Conservation (phyloP, 2,113 vertebrate species). For the Rhineura floridana region DNA sequence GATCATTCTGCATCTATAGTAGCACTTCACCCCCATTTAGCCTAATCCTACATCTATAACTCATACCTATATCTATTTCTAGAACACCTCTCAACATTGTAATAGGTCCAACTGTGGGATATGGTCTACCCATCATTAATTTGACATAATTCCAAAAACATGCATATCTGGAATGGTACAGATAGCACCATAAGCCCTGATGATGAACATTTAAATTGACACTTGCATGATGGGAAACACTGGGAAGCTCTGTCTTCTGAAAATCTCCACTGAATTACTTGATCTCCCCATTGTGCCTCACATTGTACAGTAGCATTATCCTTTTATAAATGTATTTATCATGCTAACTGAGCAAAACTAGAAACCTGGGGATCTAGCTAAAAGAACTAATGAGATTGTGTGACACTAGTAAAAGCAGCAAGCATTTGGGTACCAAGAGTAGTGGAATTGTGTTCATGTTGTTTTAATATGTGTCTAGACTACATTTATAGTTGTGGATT, state of each 20-base stretch:
- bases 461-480: constrained; percentile 38
- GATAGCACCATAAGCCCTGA: not conserved
- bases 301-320: constrained; percentile 1
- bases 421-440: not conserved
- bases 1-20: not conserved
- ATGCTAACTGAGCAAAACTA: not conserved
- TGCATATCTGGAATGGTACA: not conserved
- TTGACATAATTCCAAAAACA: not conserved
- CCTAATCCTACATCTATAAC: too few relatives aligned
- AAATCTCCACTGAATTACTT: not conserved
- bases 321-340: constrained; percentile 12
- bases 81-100: too few relatives aligned
- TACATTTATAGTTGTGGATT: constrained; percentile 39
- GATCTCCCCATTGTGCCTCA: not conserved
- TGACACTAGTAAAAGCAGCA: constrained; percentile 17
- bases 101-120: not conserved
- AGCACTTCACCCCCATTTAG: not conserved
- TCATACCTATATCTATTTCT: too few relatives aligned
- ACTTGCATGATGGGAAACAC: not conserved
- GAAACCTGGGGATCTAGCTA: not conserved
- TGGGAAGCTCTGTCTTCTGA: not conserved
- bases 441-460: constrained; percentile 8
- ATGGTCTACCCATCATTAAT: not conserved
- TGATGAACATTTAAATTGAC: not conserved
- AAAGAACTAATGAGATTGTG: constrained; percentile 18